These are phyloP conservation scores for Tetranychus cinnabarinus DNA, from an alignment of 1,140 invertebrate species.

Conservation along the genomic window DNA sequence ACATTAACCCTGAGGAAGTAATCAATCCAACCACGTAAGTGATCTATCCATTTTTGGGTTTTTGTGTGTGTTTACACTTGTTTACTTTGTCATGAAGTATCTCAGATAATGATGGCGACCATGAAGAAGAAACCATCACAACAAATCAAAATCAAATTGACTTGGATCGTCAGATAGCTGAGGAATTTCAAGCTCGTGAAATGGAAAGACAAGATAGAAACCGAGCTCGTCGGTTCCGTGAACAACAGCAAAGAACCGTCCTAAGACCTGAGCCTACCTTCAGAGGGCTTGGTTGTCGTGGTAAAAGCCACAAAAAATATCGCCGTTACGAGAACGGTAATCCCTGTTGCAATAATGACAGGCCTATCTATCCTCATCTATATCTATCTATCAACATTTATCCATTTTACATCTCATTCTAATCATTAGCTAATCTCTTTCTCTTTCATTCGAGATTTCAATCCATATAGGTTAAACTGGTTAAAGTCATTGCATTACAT, in stretches of 20 bases:
- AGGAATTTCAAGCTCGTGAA: neutral
- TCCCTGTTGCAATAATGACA: neutral
- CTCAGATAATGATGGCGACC: no score
- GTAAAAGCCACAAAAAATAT: constrained; percentile 12
- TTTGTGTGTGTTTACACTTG: no score
- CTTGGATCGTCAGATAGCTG: neutral
- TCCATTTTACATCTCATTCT: neutral
- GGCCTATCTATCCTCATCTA: neutral
- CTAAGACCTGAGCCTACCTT: constrained; percentile 5
- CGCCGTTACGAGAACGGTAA: constrained; percentile 13
- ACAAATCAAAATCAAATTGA: neutral
- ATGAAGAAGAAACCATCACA: no score
- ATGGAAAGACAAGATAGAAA: neutral
- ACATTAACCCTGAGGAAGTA: no score
- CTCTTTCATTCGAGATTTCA: no score
- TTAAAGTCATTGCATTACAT: no score
- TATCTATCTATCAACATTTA: neutral
- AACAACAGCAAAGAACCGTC: neutral
- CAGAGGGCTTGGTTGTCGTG: neutral
- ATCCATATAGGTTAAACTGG: no score
- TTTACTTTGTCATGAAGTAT: no score
- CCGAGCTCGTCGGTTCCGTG: neutral
- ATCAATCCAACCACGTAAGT: no score
- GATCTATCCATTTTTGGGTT: no score
- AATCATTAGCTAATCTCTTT: neutral